These are phyloP conservation scores for Macaca fascicularis DNA, from an alignment of 2,113 vertebrate species.

Conservation along the genomic window T2T-MFA8v1.1 NC_088392.1:61221501-61222000, in stretches of 20 bases:
- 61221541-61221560: slow-evolving; percentile 62
- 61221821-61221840: background rate
- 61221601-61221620: slow-evolving; percentile 47
- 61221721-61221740: slow-evolving; percentile 47
- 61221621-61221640: slow-evolving; percentile 25
- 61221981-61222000: background rate
- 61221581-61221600: slow-evolving; percentile 55
- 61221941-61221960: background rate
- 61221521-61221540: slow-evolving; percentile 77
- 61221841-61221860: slow-evolving; percentile 24
- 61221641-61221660: slow-evolving; percentile 68
- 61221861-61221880: background rate
- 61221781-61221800: slow-evolving; percentile 47
- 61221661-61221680: slow-evolving; percentile 59
- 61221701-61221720: slow-evolving; percentile 5
- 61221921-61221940: background rate
- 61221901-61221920: background rate
- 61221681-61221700: slow-evolving; percentile 51
- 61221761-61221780: slow-evolving; percentile 61
- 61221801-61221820: slow-evolving; percentile 54
- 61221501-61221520: slow-evolving; percentile 62
- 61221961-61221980: background rate
- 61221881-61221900: background rate
- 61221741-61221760: slow-evolving; percentile 38
- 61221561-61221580: slow-evolving; percentile 60